Base-by-base conservation (phyloP, 2,888 invertebrate genomes). In the Apeira syringaria region DNA sequence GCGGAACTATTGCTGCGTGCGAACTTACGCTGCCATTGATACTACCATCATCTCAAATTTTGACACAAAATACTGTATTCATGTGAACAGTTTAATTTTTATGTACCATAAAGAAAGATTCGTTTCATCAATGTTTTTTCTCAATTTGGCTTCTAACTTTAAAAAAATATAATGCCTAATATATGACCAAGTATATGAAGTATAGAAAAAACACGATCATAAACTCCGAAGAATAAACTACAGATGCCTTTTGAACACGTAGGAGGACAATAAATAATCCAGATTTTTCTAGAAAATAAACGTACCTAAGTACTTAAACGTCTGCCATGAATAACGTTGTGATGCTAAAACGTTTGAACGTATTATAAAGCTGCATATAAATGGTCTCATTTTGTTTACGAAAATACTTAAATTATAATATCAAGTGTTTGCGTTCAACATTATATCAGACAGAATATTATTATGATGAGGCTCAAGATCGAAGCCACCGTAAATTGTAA, bases 291-390 rank as follows among this genome's bases (percentile, higher is more conserved):
- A 53, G 53, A 64, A 65, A 61, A 69, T 67, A 67, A 67, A 63
- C 65, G 60, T 55, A 63, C 65, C 59, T 55, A 27, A 5, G 7
- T 10, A 30, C 30, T 22, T 28, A 35, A 45, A 13, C 39, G 56
- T 63, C 60, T 59, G 60, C 47, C 53, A 63, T 68, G 68, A 63
- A 67, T 66, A 70, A 68, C 62, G 61, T 54, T 50, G 59, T 53
- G 63, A 63, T 61, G 62, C 67, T 71, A 68, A 68, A 69, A 63
- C 59, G 61, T 65, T 61, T 67, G 62, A 66, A 63, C 64, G 64
- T 32, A 67, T 47, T 60, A 57, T 7, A 56, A 57, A 57, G 53
- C 62, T 67, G 78, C 70, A 79, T 79, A 74, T 62, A 77, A 75
- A 79, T 76, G 55, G 74, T 34, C 61, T 74, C 64, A 73, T 78